phyloP scores from a whole-genome alignment of 2,797 vertebrate species.

The Falco columbarius region DNA sequence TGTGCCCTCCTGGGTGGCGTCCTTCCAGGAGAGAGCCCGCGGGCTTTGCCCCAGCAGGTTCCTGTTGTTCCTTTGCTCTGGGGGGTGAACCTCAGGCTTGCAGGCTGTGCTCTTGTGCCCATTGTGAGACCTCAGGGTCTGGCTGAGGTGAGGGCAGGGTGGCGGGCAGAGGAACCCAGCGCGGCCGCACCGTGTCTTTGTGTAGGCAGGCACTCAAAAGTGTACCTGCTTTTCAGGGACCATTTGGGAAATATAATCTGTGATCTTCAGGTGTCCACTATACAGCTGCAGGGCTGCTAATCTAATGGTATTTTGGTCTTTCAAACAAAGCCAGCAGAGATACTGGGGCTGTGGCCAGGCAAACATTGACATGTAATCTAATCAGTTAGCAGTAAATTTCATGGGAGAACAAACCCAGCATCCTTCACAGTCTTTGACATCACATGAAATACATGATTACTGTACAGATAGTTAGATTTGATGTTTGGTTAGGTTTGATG shows the following conservation, averaged over 20 bases:
- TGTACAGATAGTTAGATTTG: background rate
- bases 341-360: background rate
- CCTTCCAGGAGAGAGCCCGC: background rate
- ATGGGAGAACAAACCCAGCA: background rate
- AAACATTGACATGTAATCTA: background rate
- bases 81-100: background rate
- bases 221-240: background rate
- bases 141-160: background rate
- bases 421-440: background rate
- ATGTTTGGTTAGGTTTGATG: background rate
- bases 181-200: background rate
- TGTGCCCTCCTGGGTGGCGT: accelerated
- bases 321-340: background rate
- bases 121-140: background rate
- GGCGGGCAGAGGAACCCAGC: background rate
- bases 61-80: background rate
- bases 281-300: background rate
- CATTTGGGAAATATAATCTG: background rate
- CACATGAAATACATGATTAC: background rate
- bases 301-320: background rate
- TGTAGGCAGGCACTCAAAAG: background rate
- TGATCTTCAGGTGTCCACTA: background rate
- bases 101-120: background rate
- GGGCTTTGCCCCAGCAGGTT: background rate
- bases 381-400: background rate